Evolutionary conservation across 2,113 vertebrate genomes (phyloP), one percentile per base, ranked within the genome.

Genomic region (Prochilodus magdalenae): DNA sequence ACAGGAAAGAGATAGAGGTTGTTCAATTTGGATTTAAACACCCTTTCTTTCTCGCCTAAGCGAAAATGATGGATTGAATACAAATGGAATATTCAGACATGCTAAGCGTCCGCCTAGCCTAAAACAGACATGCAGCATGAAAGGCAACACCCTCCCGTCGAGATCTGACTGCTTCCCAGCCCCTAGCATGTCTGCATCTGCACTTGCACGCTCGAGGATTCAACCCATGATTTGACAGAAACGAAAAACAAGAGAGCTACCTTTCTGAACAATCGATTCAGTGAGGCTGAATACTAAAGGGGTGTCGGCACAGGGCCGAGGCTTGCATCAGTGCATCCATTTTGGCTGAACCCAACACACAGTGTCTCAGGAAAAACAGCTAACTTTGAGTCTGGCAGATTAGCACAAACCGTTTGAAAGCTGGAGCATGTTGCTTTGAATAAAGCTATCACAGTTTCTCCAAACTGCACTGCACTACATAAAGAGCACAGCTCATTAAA

Each of bases 21-120:
- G 78, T 86, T 88, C 83, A 67, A 80, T 80, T 83, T 85, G 63
- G 79, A 84, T 75, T 83, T 73, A 86, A 86, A 83, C 80, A 78
- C 73, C 75, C 84, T 83, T 86, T 66, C 77, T 86, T 81, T 55
- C 75, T 71, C 67, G 77, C 73, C 77, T 62, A 62, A 66, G 66
- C 62, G 67, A 77, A 72, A 74, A 81, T 74, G 73, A 79, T 72
- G 86, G 75, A 84, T 71, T 81, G 81, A 77, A 83, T 81, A 81
- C 86, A 81, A 83, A 87, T 87, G 74, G 60, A 44, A 66, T 67
- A 53, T 57, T 82, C 79, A 81, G 60, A 66, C 75, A 81, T 77
- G 59, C 75, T 82, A 85, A 85, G 65, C 57, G 74, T 47, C 65
- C 67, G 29, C 62, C 80, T 73, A 60, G 69, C 13, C 63, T 55